A percentile compares a stretch with the other conserved stretches of the same genome.
These are phyloP conservation scores for Eilema caniola DNA, from an alignment of 2,888 invertebrate genomes.

Conservation along the genomic window DNA sequence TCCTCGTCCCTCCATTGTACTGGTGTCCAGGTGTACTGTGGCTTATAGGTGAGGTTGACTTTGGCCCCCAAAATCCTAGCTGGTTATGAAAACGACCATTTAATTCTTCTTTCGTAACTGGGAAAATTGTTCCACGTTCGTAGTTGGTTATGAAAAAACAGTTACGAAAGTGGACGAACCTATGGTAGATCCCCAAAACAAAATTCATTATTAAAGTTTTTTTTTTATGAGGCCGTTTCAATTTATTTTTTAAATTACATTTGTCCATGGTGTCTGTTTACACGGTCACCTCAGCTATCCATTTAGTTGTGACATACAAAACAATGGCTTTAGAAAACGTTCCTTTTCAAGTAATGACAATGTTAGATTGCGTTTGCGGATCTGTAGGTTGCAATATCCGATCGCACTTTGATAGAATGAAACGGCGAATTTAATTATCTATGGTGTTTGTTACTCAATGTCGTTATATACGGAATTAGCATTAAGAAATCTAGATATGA, in stretches of 20 bases:
- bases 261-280: not conserved
- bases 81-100: too few species aligned
- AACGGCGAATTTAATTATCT: not conserved
- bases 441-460: not conserved
- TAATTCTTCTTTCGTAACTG: too few species aligned
- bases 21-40: too few species aligned
- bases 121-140: too few species aligned
- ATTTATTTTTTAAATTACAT: not conserved
- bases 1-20: too few species aligned
- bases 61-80: too few species aligned
- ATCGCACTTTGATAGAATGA: conserved; percentile 19
- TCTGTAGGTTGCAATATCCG: conserved; percentile 43
- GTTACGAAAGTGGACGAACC: too few species aligned
- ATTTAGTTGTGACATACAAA: conserved; percentile 9
- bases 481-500: conserved; percentile 3
- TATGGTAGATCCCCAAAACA: too few species aligned
- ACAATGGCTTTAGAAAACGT: conserved; percentile 45
- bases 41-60: too few species aligned
- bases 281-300: not conserved
- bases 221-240: too few species aligned
- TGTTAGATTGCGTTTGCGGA: conserved; percentile 27
- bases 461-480: not conserved
- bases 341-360: conserved; percentile 40
- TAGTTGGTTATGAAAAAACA: too few species aligned
- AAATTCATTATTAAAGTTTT: too few species aligned